phyloP scores from a whole-genome alignment of 2,113 vertebrate genomes.

The Setophaga coronata region DNA sequence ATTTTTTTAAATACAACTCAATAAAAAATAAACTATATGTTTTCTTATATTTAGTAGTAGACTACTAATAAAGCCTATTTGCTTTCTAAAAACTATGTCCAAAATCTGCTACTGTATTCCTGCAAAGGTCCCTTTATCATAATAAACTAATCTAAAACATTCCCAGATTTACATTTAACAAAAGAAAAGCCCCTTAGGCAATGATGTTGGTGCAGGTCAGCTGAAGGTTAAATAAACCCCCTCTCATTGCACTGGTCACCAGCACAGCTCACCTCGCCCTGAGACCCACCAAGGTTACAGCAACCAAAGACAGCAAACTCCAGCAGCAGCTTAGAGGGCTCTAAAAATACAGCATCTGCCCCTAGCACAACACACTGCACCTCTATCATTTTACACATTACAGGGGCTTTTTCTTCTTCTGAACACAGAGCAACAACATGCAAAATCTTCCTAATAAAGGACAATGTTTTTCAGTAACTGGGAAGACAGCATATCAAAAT shows the following conservation, averaged over 20 bases:
- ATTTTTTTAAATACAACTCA: background rate
- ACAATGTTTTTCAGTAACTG: background rate
- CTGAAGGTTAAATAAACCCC: constrained; percentile 1
- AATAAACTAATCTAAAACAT: constrained; percentile 29
- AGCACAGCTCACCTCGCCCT: background rate
- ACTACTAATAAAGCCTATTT: background rate
- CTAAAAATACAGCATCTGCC: background rate
- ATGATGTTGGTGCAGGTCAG: background rate
- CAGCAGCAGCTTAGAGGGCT: background rate
- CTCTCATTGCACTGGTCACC: background rate
- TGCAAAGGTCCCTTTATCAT: constrained; percentile 11
- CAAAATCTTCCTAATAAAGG: background rate
- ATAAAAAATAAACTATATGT: background rate
- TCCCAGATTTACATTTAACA: background rate
- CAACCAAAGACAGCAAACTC: background rate
- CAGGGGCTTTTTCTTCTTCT: background rate
- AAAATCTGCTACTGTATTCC: background rate
- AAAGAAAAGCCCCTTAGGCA: constrained; percentile 9
- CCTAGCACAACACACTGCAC: background rate
- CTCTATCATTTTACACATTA: background rate
- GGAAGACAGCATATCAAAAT: background rate
- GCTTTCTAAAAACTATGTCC: background rate
- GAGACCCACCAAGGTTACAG: background rate
- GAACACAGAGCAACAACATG: background rate
- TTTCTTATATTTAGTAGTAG: background rate